These are phyloP conservation scores for Pomacea canaliculata DNA, from an alignment of 2,888 invertebrate species.

Conservation along the genomic window DNA sequence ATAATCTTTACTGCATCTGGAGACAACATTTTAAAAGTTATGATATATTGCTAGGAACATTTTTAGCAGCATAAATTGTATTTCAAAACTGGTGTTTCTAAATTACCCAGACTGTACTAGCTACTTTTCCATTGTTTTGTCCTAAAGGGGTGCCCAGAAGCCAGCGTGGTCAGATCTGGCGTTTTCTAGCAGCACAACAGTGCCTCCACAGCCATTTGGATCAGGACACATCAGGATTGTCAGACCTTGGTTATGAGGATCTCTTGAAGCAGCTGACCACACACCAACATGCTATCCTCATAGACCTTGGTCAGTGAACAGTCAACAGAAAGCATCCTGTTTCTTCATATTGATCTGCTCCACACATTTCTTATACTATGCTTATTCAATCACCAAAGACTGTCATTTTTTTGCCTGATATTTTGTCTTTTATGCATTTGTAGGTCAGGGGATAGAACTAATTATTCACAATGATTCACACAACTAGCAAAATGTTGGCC, in stretches of 20 bases:
- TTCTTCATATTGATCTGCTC: too few species aligned
- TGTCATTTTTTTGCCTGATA: not conserved
- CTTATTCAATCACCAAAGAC: not conserved
- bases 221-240: slow-evolving; percentile 30
- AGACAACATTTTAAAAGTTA: too few species aligned
- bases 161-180: slow-evolving; percentile 91
- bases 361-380: too few species aligned
- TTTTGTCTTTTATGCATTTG: not conserved
- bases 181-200: slow-evolving; percentile 88
- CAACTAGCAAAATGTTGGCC: too few species aligned
- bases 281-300: slow-evolving; percentile 96
- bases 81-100: too few species aligned
- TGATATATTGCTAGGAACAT: too few species aligned
- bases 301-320: slow-evolving; percentile 82
- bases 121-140: not conserved
- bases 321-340: not conserved
- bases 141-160: slow-evolving; percentile 84
- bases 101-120: too few species aligned
- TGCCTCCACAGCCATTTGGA: slow-evolving; percentile 46
- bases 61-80: too few species aligned
- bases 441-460: not conserved
- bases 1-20: too few species aligned
- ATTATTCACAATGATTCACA: too few species aligned
- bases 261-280: slow-evolving; percentile 89
- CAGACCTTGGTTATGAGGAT: slow-evolving; percentile 79